Percentiles rank a stretch among this genome's conserved stretches.
Evolutionary conservation across 1,140 invertebrate species (phyloP).

Genomic region (Trichoplusia ni): DNA sequence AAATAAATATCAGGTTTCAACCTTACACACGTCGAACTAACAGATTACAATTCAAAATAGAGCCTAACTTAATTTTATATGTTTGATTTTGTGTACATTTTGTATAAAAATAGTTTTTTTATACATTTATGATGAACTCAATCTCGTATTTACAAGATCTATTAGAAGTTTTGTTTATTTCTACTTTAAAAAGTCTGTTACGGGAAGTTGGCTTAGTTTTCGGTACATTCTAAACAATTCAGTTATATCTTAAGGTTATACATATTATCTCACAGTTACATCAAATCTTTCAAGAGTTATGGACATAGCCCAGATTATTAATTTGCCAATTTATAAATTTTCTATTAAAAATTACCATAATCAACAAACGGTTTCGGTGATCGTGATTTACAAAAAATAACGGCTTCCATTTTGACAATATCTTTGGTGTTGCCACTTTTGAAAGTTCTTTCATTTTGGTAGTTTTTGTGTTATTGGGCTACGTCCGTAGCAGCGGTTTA

Average conservation of each 20-base stretch:
- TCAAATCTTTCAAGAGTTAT: too few species aligned
- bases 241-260: not conserved
- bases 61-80: not conserved
- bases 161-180: too few species aligned
- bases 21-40: slow-evolving; percentile 19
- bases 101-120: not conserved
- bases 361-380: too few species aligned
- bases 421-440: not conserved
- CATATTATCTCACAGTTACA: too few species aligned
- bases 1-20: slow-evolving; percentile 24
- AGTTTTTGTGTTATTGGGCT: not conserved
- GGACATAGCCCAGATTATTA: too few species aligned
- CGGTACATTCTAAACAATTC: not conserved
- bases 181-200: not conserved
- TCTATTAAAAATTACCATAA: too few species aligned
- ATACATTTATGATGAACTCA: not conserved
- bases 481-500: slow-evolving; percentile 12
- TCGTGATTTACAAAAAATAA: too few species aligned
- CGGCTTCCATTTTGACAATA: too few species aligned
- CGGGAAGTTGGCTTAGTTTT: not conserved
- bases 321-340: too few species aligned
- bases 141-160: not conserved
- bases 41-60: not conserved
- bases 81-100: not conserved
- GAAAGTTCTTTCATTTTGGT: too few species aligned